Evolutionary conservation across 2,888 invertebrate genomes (phyloP).

Genomic region (Watsonalla cultraria): DNA sequence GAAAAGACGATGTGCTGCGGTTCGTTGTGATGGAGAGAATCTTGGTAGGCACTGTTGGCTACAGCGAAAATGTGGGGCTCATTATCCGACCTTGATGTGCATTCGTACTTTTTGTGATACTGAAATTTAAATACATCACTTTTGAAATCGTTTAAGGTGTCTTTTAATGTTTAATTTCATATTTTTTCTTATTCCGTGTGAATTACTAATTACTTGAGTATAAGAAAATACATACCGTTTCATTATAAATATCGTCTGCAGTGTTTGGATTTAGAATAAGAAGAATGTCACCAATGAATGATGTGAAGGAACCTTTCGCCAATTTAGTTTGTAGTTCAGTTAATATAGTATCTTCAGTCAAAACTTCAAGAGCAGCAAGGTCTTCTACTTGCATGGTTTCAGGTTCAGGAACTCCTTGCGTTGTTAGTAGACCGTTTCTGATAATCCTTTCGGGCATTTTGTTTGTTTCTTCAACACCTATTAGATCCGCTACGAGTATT

Average conservation of each 20-base stretch:
- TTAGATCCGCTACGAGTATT: constrained; percentile 69
- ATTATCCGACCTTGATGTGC: constrained; percentile 92
- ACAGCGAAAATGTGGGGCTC: constrained; percentile 94
- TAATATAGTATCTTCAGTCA: constrained; percentile 85
- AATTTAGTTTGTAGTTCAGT: constrained; percentile 84
- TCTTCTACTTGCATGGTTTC: constrained; percentile 90
- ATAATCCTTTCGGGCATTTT: constrained; percentile 71
- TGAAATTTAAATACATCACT: constrained; percentile 50
- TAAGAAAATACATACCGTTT: constrained; percentile 74
- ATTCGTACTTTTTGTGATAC: constrained; percentile 88
- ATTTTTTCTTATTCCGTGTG: no score
- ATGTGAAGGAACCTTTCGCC: constrained; percentile 83
- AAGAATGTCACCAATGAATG: constrained; percentile 89
- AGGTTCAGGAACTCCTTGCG: constrained; percentile 75
- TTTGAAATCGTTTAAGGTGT: neutral
- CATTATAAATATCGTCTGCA: constrained; percentile 84
- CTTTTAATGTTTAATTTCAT: no score
- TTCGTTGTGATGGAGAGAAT: constrained; percentile 92
- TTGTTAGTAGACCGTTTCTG: constrained; percentile 65
- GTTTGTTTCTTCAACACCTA: constrained; percentile 50
- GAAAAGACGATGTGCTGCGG: constrained; percentile 92
- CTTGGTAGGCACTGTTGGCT: constrained; percentile 93
- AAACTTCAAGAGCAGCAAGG: constrained; percentile 85
- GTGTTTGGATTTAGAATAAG: constrained; percentile 89
- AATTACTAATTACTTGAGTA: neutral